Percentiles rank a stretch among this genome's conserved stretches.
phyloP scores from a whole-genome alignment of 2,888 invertebrate species.

The Eupithecia subumbrata region DNA sequence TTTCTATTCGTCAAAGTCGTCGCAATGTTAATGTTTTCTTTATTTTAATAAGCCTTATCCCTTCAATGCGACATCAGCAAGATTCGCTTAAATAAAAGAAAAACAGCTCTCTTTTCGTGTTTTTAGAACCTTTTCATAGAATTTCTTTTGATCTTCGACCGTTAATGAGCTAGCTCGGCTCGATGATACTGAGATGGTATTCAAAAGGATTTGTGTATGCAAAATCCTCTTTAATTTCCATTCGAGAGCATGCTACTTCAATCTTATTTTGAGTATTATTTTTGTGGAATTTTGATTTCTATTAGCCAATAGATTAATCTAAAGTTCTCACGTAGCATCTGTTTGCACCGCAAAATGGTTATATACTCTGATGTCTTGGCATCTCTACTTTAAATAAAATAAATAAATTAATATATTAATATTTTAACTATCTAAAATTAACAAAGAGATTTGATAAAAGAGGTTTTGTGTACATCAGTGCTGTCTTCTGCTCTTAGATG shows the following conservation, averaged over 20 bases:
- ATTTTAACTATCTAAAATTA: background rate
- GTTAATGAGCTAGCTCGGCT: background rate
- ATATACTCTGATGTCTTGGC: background rate
- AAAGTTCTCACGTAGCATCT: background rate
- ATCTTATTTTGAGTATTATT: background rate
- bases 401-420: too few species aligned
- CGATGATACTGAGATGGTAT: background rate
- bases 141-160: conserved; percentile 1
- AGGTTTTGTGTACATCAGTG: background rate
- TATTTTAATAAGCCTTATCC: background rate
- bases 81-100: background rate
- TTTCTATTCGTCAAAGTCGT: background rate
- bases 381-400: background rate
- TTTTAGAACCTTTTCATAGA: background rate
- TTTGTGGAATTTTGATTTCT: background rate
- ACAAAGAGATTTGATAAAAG: background rate
- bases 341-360: background rate
- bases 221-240: background rate
- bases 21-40: background rate
- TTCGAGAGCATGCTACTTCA: background rate
- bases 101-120: background rate
- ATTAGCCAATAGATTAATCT: background rate
- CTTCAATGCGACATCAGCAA: background rate
- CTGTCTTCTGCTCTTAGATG: too few species aligned
- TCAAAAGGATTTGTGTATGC: background rate